A percentile compares a stretch with the other conserved stretches of the same genome.
Conservation (phyloP, 2,113 vertebrate genomes). For the Onychostruthus taczanowskii region DNA sequence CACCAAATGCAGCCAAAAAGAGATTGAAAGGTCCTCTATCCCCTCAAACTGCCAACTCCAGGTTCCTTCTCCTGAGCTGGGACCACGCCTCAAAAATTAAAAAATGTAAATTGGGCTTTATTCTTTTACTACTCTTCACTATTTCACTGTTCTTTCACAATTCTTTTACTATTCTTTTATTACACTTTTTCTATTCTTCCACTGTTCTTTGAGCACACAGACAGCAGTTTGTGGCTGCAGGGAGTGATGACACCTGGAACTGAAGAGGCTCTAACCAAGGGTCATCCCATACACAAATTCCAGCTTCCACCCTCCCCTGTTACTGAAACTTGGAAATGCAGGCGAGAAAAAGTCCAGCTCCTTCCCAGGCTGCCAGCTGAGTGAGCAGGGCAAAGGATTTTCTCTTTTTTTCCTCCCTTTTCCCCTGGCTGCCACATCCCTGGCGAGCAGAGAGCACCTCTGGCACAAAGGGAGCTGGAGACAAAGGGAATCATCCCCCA, state of each 20-base stretch:
- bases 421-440: background rate
- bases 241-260: background rate
- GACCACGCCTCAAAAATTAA: background rate
- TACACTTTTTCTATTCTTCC: background rate
- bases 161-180: background rate
- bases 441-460: background rate
- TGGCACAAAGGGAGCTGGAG: background rate
- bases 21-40: background rate
- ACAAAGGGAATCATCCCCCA: rapidly evolving
- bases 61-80: background rate
- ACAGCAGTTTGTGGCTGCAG: background rate
- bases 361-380: background rate
- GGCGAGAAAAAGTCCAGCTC: background rate
- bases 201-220: rapidly evolving
- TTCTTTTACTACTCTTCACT: background rate
- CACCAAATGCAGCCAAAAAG: rapidly evolving
- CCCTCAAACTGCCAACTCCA: rapidly evolving
- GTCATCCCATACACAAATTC: rapidly evolving
- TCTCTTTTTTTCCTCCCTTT: background rate
- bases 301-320: background rate
- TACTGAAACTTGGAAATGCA: rapidly evolving
- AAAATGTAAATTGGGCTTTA: background rate
- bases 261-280: background rate
- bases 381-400: background rate
- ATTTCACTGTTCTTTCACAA: background rate